phyloP scores from a whole-genome alignment of 1,140 invertebrate genomes.

The Conopomorpha cramerella region DNA sequence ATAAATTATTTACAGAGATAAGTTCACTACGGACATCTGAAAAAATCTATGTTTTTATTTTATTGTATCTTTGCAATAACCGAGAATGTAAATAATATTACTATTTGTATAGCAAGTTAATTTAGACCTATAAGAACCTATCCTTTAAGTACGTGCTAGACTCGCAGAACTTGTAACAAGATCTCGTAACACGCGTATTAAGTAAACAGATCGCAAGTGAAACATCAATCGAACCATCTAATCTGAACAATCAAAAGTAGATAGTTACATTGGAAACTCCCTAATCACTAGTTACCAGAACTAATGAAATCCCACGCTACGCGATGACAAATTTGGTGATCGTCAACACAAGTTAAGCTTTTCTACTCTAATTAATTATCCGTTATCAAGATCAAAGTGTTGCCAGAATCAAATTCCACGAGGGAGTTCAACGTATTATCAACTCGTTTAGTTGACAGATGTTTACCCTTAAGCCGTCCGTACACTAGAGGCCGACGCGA shows the following conservation, averaged over 20 bases:
- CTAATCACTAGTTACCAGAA: neutral
- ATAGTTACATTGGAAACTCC: neutral
- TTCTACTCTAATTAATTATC: conserved; percentile 39
- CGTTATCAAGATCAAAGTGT: conserved; percentile 40
- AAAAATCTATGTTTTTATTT: too few species aligned
- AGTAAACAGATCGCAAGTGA: neutral
- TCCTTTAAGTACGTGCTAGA: too few species aligned
- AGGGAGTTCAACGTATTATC: too few species aligned
- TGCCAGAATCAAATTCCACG: conserved; percentile 26
- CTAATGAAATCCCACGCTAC: neutral
- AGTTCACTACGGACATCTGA: too few species aligned
- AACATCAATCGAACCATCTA: neutral
- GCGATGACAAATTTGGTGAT: too few species aligned
- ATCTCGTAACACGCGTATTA: too few species aligned
- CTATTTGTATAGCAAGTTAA: too few species aligned
- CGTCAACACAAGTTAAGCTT: conserved; percentile 26
- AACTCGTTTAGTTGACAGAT: conserved; percentile 26
- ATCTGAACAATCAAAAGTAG: neutral
- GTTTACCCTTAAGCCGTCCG: conserved; percentile 26
- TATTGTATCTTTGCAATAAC: too few species aligned
- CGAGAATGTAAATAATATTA: too few species aligned
- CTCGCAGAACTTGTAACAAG: too few species aligned
- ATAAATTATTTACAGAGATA: too few species aligned
- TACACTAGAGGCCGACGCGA: conserved; percentile 34
- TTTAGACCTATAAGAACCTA: too few species aligned